phyloP scores from a whole-genome alignment of 2,888 invertebrate species.

The Serrognathus titanus region DNA sequence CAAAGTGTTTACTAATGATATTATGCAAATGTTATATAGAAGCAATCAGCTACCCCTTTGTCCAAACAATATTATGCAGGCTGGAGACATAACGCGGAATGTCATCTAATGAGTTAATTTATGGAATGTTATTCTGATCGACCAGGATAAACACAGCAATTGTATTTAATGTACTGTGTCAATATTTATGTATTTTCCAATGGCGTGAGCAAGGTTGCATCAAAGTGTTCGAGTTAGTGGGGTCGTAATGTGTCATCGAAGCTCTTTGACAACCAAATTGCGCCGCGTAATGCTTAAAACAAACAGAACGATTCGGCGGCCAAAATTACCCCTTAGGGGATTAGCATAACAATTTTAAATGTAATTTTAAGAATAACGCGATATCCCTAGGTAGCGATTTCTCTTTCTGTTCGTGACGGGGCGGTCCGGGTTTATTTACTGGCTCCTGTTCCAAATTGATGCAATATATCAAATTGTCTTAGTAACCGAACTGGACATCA shows the following conservation, averaged over 20 bases:
- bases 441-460: constrained; percentile 44
- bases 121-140: constrained; percentile 47
- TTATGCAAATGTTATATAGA: constrained; percentile 42
- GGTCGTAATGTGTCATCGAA: constrained; percentile 37
- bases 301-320: constrained; percentile 35
- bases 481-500: constrained; percentile 43
- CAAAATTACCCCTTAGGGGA: constrained; percentile 26
- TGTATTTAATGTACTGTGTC: constrained; percentile 44
- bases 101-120: constrained; percentile 49
- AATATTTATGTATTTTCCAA: constrained; percentile 45
- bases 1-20: constrained; percentile 41
- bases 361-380: constrained; percentile 43
- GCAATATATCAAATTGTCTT: constrained; percentile 47
- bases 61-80: constrained; percentile 45
- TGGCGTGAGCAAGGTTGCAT: constrained; percentile 29
- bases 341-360: constrained; percentile 42
- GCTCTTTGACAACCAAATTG: constrained; percentile 33
- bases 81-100: constrained; percentile 36
- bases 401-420: constrained; percentile 42
- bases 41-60: constrained; percentile 43
- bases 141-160: constrained; percentile 39
- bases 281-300: constrained; percentile 40
- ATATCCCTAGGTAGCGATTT: constrained; percentile 41
- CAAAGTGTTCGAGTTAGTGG: constrained; percentile 35
- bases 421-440: constrained; percentile 40